Percentiles rank a stretch among this genome's conserved stretches.
Evolutionary conservation across 2,888 invertebrate species (phyloP).

Genomic region (Pseudoips prasinana): DNA sequence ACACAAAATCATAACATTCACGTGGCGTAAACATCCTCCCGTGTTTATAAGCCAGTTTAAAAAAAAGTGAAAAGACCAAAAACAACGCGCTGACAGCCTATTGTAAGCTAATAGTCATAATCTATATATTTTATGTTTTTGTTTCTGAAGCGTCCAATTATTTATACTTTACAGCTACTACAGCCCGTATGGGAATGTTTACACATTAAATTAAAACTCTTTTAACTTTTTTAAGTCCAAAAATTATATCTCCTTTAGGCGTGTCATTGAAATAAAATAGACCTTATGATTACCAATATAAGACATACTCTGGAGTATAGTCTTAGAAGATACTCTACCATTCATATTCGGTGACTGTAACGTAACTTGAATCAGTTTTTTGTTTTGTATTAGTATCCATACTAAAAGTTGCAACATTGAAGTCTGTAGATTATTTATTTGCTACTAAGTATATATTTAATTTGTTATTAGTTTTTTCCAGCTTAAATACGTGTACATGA

Average conservation of each 20-base stretch:
- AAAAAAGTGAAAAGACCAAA: constrained; percentile 61
- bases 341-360: too few species aligned
- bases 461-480: too few species aligned
- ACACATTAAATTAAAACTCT: constrained; percentile 61
- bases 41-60: constrained; percentile 46
- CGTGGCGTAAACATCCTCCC: constrained; percentile 76
- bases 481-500: too few species aligned
- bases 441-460: too few species aligned
- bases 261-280: constrained; percentile 2
- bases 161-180: constrained; percentile 58
- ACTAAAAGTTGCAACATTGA: too few species aligned
- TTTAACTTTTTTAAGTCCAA: constrained; percentile 37
- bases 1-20: constrained; percentile 76
- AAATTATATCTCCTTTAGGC: constrained; percentile 16
- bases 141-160: constrained; percentile 53
- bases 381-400: too few species aligned
- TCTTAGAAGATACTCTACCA: too few species aligned
- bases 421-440: too few species aligned
- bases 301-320: too few species aligned
- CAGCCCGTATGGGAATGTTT: constrained; percentile 73
- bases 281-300: too few species aligned
- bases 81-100: constrained; percentile 70
- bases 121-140: constrained; percentile 63
- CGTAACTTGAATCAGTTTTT: too few species aligned
- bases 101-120: constrained; percentile 74